Evolutionary conservation across 2,797 vertebrate species (phyloP).

Genomic region (Smutsia temminckii): DNA sequence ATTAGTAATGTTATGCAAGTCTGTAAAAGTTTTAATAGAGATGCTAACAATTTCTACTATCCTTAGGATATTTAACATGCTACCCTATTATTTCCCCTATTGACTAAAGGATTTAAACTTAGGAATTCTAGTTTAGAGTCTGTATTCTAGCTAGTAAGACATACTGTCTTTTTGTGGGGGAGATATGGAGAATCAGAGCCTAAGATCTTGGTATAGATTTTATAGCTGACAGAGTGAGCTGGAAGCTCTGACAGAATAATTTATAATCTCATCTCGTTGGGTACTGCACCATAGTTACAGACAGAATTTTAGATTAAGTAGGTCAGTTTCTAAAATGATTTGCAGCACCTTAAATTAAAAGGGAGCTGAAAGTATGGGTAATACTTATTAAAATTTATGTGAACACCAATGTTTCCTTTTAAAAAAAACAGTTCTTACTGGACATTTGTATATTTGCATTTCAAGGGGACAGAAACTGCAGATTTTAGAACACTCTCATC

Average conservation of each 20-base stretch:
- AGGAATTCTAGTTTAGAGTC: neutral
- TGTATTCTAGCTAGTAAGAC: neutral
- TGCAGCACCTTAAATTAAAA: neutral
- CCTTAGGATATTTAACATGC: neutral
- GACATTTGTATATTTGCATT: constrained; percentile 42
- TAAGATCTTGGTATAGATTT: neutral
- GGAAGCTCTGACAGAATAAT: constrained; percentile 14
- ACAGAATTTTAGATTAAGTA: constrained; percentile 57
- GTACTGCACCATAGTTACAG: constrained; percentile 13
- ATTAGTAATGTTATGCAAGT: neutral
- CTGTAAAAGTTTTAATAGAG: neutral
- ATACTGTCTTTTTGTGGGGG: neutral
- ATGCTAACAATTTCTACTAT: neutral
- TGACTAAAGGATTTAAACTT: neutral
- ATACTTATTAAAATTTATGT: constrained; percentile 17
- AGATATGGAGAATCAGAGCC: neutral
- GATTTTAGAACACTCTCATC: constrained; percentile 37
- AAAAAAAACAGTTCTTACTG: neutral
- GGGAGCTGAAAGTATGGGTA: neutral
- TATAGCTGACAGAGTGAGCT: constrained; percentile 4
- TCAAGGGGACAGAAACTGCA: constrained; percentile 25
- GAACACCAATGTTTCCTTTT: neutral
- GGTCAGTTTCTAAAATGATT: constrained; percentile 16
- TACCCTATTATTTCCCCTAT: neutral
- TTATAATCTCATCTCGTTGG: constrained; percentile 13